Conservation (phyloP, 2,888 invertebrate genomes). For the Bhutanitis thaidina region DNA sequence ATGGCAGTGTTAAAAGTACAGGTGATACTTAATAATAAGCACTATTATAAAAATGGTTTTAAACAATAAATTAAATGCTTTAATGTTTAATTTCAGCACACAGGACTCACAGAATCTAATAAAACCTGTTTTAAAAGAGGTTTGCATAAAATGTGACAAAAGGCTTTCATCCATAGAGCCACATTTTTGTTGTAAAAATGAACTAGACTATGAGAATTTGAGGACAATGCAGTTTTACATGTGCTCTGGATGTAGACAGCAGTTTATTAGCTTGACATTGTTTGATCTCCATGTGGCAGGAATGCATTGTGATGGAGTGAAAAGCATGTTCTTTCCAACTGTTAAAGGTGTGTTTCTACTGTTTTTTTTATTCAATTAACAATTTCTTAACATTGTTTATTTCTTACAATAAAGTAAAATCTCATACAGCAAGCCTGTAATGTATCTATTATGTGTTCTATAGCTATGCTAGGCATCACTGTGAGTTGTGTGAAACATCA, state of each 20-base stretch:
- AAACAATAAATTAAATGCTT: too few species aligned
- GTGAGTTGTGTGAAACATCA: too few species aligned
- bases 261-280: constrained; percentile 30
- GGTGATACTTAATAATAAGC: too few species aligned
- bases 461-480: too few species aligned
- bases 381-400: too few species aligned
- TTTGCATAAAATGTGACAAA: constrained; percentile 35
- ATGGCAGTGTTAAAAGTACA: too few species aligned
- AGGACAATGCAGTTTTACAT: constrained; percentile 19
- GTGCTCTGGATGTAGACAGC: constrained; percentile 44
- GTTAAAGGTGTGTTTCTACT: constrained; percentile 31
- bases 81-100: constrained; percentile 32
- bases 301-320: constrained; percentile 37
- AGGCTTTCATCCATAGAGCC: constrained; percentile 20
- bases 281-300: constrained; percentile 48
- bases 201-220: background rate
- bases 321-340: constrained; percentile 48
- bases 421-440: too few species aligned
- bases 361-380: too few species aligned
- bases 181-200: constrained; percentile 17
- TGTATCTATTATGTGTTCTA: too few species aligned
- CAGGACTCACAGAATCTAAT: constrained; percentile 35
- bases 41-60: too few species aligned
- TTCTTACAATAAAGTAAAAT: too few species aligned
- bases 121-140: constrained; percentile 42